Evolutionary conservation across 2,888 invertebrate species (phyloP).

Genomic region (Ormyrus labotus): DNA sequence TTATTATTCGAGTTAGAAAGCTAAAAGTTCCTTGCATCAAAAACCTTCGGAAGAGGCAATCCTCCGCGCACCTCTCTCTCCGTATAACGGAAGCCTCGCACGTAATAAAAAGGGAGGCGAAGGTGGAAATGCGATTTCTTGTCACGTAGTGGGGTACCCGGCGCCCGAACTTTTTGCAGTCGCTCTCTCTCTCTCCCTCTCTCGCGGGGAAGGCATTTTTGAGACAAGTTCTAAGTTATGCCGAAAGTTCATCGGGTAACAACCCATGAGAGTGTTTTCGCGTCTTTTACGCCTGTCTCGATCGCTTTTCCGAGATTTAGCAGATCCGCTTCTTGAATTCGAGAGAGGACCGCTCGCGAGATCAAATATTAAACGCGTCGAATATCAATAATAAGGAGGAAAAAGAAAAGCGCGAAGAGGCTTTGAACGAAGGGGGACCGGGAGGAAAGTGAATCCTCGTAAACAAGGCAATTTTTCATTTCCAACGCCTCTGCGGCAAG

Average conservation of each 20-base stretch:
- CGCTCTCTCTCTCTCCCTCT: slow-evolving; percentile 19
- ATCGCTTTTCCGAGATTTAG: slow-evolving; percentile 40
- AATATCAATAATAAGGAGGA: slow-evolving; percentile 8
- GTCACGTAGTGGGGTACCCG: slow-evolving; percentile 55
- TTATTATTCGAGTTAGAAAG: slow-evolving; percentile 17
- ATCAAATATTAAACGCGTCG: slow-evolving; percentile 19
- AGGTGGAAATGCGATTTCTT: slow-evolving; percentile 60
- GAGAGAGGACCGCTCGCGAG: not conserved
- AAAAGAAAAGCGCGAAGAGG: not conserved
- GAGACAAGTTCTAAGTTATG: slow-evolving; percentile 62
- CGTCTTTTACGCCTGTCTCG: slow-evolving; percentile 41
- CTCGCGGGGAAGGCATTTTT: slow-evolving; percentile 56
- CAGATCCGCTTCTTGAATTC: slow-evolving; percentile 25
- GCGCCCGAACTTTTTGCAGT: slow-evolving; percentile 54
- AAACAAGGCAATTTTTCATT: slow-evolving; percentile 39
- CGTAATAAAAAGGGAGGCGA: slow-evolving; percentile 54
- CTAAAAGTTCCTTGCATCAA: slow-evolving; percentile 8
- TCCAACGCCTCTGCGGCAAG: not conserved
- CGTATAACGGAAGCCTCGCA: slow-evolving; percentile 39
- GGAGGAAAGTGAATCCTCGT: not conserved
- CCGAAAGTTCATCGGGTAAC: slow-evolving; percentile 58
- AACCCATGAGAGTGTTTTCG: slow-evolving; percentile 53
- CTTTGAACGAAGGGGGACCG: not conserved
- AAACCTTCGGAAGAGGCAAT: not conserved
- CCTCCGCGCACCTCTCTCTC: not conserved